Base-by-base conservation (phyloP, 1,140 invertebrate species). In the Geopemphigus sp. region DNA sequence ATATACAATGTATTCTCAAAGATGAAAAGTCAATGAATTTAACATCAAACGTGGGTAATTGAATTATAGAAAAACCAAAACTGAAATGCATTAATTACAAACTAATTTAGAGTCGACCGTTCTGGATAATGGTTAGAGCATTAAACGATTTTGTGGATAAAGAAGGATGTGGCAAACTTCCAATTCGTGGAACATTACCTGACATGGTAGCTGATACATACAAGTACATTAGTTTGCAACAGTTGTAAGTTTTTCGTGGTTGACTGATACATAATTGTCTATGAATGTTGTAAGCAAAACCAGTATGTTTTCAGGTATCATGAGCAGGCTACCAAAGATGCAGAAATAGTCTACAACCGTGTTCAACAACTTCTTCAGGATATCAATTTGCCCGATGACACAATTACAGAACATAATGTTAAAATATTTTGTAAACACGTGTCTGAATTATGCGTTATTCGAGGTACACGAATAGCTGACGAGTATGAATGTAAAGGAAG, bases 151-250 rank as follows among this genome's bases (percentile, higher is more conserved):
- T 98, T 87, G 90, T 97, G 19, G 89, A 93, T 83, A 90, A 92
- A 82, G 95, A 98, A 87, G 95, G 94, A 11, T 86, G 89, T 83
- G 94, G 94, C 14, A 87, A 88, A 68, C 86, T 99, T 29, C 97
- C 98, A 12, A 84, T 99, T 6, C 89, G 92, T 83, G 98, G 98
- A 26, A 89, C 92, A n/a, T 87, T 99, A 66, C 98, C 98, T 19
- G 98, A 99, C 86, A 99, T 99, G 98, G 96, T 95, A 15, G 92
- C 96, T 22, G 96, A 98, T 84, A 97, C 97, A 15, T 90, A 92
- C 74, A 91, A 94, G 83, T 99, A 98, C 86, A 91, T 99, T 73
- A 88, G 91, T 80, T 87, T 99, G 74, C 95, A 98, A 86, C 94
- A 95, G 87, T 88, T 98, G 86, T 92, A 88, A 86, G 86, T 80